phyloP scores from a whole-genome alignment of 2,888 invertebrate genomes.

The Arctia plantaginis region DNA sequence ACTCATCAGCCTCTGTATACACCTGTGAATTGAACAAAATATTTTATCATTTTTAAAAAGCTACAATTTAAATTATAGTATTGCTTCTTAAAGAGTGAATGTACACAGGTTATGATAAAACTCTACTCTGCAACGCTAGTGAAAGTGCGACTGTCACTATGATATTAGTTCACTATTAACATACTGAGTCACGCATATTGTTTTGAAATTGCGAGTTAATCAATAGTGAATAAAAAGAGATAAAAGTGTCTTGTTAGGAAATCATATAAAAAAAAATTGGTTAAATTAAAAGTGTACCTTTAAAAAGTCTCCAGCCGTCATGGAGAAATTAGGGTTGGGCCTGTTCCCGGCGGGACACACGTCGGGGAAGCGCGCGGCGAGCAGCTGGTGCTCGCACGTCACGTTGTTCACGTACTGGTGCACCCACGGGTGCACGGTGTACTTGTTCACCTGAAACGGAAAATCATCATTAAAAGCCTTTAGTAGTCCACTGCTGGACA shows the following conservation, averaged over 20 bases:
- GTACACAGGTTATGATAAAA: background rate
- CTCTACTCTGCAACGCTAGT: too few relatives aligned
- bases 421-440: slow-evolving; percentile 96
- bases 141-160: too few relatives aligned
- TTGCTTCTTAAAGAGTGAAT: too few relatives aligned
- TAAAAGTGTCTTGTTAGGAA: too few relatives aligned
- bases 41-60: background rate
- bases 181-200: too few relatives aligned
- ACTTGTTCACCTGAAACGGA: slow-evolving; percentile 88
- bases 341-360: slow-evolving; percentile 90
- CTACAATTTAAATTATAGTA: too few relatives aligned
- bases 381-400: slow-evolving; percentile 92
- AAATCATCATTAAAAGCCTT: too few relatives aligned
- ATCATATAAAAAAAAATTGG: too few relatives aligned
- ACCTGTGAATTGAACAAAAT: slow-evolving; percentile 76
- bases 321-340: slow-evolving; percentile 91
- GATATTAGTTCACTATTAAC: too few relatives aligned
- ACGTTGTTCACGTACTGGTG: slow-evolving; percentile 97
- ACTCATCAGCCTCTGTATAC: slow-evolving; percentile 89
- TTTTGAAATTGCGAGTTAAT: too few relatives aligned
- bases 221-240: too few relatives aligned
- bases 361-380: slow-evolving; percentile 94
- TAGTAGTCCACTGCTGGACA: too few relatives aligned
- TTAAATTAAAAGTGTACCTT: slow-evolving; percentile 92
- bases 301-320: slow-evolving; percentile 98